These are phyloP conservation scores for Colistium nudipinnis DNA, from an alignment of 2,113 vertebrate species.

Conservation along the genomic window DNA sequence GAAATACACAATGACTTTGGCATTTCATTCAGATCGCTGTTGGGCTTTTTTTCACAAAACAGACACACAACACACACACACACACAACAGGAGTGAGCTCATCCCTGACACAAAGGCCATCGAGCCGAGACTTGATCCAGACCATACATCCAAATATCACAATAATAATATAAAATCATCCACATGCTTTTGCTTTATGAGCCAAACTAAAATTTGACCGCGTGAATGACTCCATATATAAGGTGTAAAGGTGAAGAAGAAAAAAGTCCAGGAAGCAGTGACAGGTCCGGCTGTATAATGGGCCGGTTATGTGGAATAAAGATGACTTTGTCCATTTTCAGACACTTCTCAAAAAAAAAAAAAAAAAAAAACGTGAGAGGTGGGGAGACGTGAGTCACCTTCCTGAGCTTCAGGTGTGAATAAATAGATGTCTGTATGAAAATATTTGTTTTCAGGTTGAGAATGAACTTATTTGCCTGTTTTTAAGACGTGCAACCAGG, in stretches of 20 bases:
- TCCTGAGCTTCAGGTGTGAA: slow-evolving; percentile 54
- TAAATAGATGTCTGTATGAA: background rate
- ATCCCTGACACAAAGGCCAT: background rate
- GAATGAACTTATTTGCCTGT: no score
- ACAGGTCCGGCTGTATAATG: slow-evolving; percentile 31
- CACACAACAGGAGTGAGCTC: slow-evolving; percentile 29
- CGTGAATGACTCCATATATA: no score
- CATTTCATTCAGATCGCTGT: slow-evolving; percentile 66
- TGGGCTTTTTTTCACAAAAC: slow-evolving; percentile 3
- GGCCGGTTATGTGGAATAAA: slow-evolving; percentile 63
- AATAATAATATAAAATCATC: no score
- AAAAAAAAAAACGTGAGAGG: no score
- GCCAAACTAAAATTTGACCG: no score
- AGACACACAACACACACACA: background rate
- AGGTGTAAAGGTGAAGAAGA: no score
- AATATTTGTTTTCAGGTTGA: no score
- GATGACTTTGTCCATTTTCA: slow-evolving; percentile 54
- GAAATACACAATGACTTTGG: slow-evolving; percentile 55
- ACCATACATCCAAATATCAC: no score
- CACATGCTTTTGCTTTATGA: no score
- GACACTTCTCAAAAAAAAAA: slow-evolving; percentile 54
- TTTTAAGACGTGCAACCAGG: no score
- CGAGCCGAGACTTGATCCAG: no score
- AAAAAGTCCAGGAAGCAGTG: background rate
- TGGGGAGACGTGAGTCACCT: slow-evolving; percentile 73